Conservation (phyloP, 2,113 vertebrate species). For the Notarius quadriscutis region DNA sequence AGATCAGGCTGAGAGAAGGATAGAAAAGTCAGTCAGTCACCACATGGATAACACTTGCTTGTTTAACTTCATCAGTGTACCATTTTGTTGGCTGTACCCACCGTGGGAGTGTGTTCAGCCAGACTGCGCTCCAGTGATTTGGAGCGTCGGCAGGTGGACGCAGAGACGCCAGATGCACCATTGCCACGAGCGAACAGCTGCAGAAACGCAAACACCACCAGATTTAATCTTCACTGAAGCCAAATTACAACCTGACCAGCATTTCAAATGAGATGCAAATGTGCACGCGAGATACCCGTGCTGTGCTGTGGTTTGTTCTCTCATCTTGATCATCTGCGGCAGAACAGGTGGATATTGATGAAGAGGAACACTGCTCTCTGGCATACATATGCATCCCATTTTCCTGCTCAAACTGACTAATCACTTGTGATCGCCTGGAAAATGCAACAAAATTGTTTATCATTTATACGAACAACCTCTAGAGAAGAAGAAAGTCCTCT, state of each 20-base stretch:
- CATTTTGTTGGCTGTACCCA: constrained; percentile 33
- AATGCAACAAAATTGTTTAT: not conserved
- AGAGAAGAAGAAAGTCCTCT: not conserved
- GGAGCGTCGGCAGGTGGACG: constrained; percentile 42
- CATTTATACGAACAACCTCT: not conserved
- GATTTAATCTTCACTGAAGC: not conserved
- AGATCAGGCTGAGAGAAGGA: constrained; percentile 59
- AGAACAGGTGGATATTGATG: constrained; percentile 9
- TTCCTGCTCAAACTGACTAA: constrained; percentile 38
- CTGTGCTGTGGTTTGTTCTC: not conserved
- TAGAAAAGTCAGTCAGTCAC: not conserved
- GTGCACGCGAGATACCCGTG: constrained; percentile 23
- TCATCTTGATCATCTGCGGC: constrained; percentile 18
- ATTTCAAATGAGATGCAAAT: not conserved
- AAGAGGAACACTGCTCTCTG: constrained; percentile 5
- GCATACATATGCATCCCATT: not conserved
- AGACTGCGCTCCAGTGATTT: constrained; percentile 59
- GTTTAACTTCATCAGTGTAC: not conserved
- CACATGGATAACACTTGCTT: not conserved
- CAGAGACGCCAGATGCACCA: constrained; percentile 22
- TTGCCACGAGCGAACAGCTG: not conserved
- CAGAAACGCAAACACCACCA: not conserved
- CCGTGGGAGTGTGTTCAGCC: constrained; percentile 51
- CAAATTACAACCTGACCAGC: not conserved
- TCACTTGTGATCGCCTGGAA: constrained; percentile 40